Conservation (phyloP, 2,888 invertebrate species). For the Julus scanicus region DNA sequence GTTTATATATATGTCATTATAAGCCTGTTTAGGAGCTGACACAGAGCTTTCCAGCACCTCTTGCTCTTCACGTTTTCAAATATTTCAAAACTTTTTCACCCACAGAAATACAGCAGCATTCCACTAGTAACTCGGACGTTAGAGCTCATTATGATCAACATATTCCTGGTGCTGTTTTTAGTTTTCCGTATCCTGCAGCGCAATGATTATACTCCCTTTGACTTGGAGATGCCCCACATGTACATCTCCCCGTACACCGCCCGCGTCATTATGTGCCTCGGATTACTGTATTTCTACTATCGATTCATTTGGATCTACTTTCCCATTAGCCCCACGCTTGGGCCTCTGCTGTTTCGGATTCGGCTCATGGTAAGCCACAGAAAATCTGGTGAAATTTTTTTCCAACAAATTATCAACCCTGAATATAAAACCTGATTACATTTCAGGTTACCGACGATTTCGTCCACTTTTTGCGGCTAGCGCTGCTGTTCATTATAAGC, state of each 20-base stretch:
- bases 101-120: conserved; percentile 61
- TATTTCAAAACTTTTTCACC: not conserved
- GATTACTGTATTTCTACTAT: conserved; percentile 68
- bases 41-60: not conserved
- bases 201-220: conserved; percentile 52
- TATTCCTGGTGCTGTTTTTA: conserved; percentile 63
- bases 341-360: conserved; percentile 68
- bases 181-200: conserved; percentile 62
- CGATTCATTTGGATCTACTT: conserved; percentile 67
- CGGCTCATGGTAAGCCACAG: conserved; percentile 64
- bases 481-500: conserved; percentile 65
- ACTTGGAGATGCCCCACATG: conserved; percentile 51
- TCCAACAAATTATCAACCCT: not conserved
- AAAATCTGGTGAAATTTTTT: not conserved
- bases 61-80: not conserved
- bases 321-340: conserved; percentile 67
- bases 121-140: conserved; percentile 61
- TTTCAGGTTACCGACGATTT: conserved; percentile 65
- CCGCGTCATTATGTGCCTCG: conserved; percentile 65
- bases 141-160: conserved; percentile 61
- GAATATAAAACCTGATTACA: not conserved
- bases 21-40: no score
- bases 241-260: conserved; percentile 62
- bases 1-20: not conserved
- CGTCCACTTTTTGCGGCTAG: conserved; percentile 65